Evolutionary conservation across 2,113 vertebrate genomes (phyloP).

Genomic region (Corythornis madagascariensis): DNA sequence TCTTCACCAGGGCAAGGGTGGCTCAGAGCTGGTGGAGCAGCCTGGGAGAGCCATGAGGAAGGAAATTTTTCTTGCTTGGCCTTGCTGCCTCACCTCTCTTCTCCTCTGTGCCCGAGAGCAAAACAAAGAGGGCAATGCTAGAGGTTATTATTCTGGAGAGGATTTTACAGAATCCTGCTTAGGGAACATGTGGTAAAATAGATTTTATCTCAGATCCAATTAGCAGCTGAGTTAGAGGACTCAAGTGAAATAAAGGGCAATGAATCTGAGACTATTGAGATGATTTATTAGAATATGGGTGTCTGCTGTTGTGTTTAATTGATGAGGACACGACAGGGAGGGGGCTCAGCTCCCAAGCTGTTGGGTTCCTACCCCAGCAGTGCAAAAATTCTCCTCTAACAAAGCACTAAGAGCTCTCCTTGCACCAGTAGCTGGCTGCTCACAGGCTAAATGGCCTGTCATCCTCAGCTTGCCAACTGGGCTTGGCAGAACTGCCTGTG

Average conservation of each 20-base stretch:
- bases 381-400: constrained; percentile 39
- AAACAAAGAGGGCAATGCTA: not conserved
- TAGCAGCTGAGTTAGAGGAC: constrained; percentile 70
- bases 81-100: not conserved
- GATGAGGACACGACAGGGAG: constrained; percentile 81
- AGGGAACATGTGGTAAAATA: constrained; percentile 13
- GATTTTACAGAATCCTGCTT: constrained; percentile 25
- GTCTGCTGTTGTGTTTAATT: constrained; percentile 83
- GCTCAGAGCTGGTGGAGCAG: not conserved
- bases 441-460: rapidly evolving
- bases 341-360: constrained; percentile 81
- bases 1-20: not conserved
- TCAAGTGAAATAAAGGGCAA: constrained; percentile 71
- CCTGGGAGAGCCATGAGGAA: not conserved
- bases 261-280: constrained; percentile 81
- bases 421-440: not conserved
- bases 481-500: not conserved
- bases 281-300: constrained; percentile 83
- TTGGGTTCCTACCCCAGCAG: constrained; percentile 73
- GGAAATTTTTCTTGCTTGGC: not conserved
- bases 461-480: not conserved
- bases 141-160: not conserved
- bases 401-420: not conserved
- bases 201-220: constrained; percentile 71
- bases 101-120: not conserved